These are phyloP conservation scores for Cyanoramphus novaezelandiae DNA, from an alignment of 2,113 vertebrate genomes.

Conservation along the genomic window DNA sequence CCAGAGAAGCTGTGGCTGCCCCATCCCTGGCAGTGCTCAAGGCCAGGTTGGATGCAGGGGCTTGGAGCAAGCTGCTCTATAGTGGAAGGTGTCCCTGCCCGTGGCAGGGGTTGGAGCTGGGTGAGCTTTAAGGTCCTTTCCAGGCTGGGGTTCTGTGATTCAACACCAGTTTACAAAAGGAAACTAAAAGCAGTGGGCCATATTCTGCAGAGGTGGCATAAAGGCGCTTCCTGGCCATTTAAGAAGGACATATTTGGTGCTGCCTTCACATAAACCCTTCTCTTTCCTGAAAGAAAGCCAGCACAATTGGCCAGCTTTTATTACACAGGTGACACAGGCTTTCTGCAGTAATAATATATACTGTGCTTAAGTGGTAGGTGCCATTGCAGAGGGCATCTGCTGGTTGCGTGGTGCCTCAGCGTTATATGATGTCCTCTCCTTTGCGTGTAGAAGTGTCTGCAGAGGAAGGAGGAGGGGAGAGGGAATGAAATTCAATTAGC, in stretches of 20 bases:
- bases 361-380: not conserved
- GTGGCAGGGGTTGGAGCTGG: not conserved
- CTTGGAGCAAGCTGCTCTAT: not conserved
- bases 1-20: not conserved
- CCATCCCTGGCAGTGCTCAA: not conserved
- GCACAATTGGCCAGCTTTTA: not conserved
- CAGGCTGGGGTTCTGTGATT: not conserved
- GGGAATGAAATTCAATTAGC: slow-evolving; percentile 49
- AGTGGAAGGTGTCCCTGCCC: not conserved
- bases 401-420: not conserved
- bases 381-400: not conserved
- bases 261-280: not conserved
- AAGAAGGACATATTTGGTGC: not conserved
- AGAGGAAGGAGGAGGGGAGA: not conserved
- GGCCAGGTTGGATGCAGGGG: too few species aligned
- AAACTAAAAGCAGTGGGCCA: not conserved
- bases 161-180: not conserved
- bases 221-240: not conserved
- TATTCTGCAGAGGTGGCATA: not conserved
- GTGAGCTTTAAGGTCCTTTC: not conserved
- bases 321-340: not conserved
- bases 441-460: not conserved
- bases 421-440: not conserved
- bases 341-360: not conserved
- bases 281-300: not conserved